Base-by-base conservation (phyloP, 2,797 vertebrate genomes). In the Trachurus trachurus region DNA sequence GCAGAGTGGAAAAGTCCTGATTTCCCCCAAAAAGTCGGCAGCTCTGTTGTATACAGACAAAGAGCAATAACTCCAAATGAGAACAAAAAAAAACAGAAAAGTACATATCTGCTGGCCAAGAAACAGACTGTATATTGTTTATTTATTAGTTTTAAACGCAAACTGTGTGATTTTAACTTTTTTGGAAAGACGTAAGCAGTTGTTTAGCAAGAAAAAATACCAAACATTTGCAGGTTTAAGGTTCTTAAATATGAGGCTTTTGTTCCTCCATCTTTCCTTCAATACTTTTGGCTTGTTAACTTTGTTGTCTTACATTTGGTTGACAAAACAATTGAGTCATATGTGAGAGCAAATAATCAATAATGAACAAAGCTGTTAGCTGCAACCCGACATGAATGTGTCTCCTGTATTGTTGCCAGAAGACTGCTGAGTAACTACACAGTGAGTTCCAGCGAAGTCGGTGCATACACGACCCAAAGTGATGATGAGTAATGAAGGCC, bases 1-100 rank as follows among this genome's bases (percentile, higher is more conserved):
- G 82, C 76, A 60, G 77, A 81, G 56, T 81, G 78, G 49, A 88
- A 84, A 80, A 83, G 83, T 82, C 57, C 69, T n/a, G 29, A 75
- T 80, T 77, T 80, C 47, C 61, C 58, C 52, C 2, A 60, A 87
- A 78, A 85, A 61, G n/a, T 54, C 72, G 11, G 70, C 6, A 1
- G 34, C 67, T 65, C 13, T 53, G 47, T 59, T 77, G 42, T 61
- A 29, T 13, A 4, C 57, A 70, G 56, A 42, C 22, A 72, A 52
- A 45, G 61, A 19, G 31, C 16, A 17, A 34, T 15, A 42, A 65
- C 15, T 17, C 31, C 12, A 58, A 66, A 31, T n/a, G 0, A n/a
- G 65, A 44, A 69, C 39, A 47, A 4, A 31, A 22, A 78, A 57
- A 17, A 53, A 44, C 5, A 61, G 13, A 2, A 61, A 70, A 86